Evolutionary conservation across 2,113 vertebrate species (phyloP).

Genomic region (Chlamydotis undulata): DNA sequence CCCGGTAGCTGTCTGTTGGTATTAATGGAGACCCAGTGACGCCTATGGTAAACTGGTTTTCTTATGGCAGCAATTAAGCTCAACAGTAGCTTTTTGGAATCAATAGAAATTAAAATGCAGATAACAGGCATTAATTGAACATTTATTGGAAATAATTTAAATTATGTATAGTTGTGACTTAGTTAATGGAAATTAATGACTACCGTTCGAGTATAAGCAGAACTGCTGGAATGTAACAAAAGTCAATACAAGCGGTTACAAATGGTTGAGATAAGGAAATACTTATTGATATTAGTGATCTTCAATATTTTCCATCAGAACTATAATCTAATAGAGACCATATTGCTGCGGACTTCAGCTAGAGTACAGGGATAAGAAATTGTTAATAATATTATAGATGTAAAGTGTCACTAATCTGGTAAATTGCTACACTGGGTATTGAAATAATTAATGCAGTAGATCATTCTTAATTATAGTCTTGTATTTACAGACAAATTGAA

Average conservation of each 20-base stretch:
- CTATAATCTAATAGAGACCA: not conserved
- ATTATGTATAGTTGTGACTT: not conserved
- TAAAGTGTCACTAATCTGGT: constrained; percentile 3
- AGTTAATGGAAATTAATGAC: constrained; percentile 59
- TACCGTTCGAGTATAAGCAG: not conserved
- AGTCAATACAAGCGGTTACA: constrained; percentile 55
- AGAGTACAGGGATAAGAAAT: not conserved
- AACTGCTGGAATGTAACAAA: constrained; percentile 36
- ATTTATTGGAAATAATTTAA: constrained; percentile 54
- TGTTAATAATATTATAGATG: not conserved
- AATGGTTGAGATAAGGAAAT: constrained; percentile 36
- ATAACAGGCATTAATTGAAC: constrained; percentile 26
- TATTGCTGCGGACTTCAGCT: not conserved
- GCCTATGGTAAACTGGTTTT: not conserved
- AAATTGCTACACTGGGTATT: not conserved
- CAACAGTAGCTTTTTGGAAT: constrained; percentile 37
- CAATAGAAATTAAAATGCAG: constrained; percentile 56
- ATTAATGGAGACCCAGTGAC: not conserved
- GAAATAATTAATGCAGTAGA: constrained; percentile 29
- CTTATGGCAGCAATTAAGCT: constrained; percentile 1
- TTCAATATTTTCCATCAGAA: constrained; percentile 44
- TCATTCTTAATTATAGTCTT: constrained; percentile 42
- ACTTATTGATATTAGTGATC: constrained; percentile 66
- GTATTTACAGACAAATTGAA: constrained; percentile 36
- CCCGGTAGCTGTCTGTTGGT: not conserved